Percentiles rank a stretch among this genome's conserved stretches.
Conservation (phyloP, 1,140 invertebrate genomes). For the Dolichoris vasculosae region DNA sequence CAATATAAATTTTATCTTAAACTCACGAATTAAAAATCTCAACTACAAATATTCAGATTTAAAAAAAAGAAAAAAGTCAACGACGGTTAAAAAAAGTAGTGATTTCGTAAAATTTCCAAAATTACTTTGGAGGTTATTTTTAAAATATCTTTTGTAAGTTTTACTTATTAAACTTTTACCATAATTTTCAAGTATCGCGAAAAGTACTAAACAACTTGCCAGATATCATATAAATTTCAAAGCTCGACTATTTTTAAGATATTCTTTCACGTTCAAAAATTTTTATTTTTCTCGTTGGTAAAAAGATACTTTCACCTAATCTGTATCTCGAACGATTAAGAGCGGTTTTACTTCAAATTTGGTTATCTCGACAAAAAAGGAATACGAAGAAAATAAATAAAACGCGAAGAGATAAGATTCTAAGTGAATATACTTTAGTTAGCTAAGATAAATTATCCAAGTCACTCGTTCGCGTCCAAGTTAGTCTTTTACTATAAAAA, state of each 20-base stretch:
- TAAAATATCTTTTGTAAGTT: not conserved
- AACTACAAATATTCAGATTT: not conserved
- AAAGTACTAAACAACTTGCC: not conserved
- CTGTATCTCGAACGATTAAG: not conserved
- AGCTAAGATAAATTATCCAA: slow-evolving; percentile 15
- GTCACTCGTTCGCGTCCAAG: not conserved
- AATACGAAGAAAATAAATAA: not conserved
- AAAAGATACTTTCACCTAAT: not conserved
- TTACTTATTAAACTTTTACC: not conserved
- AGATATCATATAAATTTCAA: not conserved
- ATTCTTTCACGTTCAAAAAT: not conserved
- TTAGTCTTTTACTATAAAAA: not conserved
- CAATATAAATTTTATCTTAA: not conserved
- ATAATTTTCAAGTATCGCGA: not conserved
- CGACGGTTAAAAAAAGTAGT: not conserved
- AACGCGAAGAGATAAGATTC: not conserved
- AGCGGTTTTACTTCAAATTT: not conserved
- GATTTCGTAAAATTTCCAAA: not conserved
- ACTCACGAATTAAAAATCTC: not conserved
- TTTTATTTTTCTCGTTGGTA: not conserved
- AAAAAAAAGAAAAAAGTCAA: not conserved
- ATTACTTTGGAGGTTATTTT: not conserved
- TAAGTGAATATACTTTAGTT: not conserved
- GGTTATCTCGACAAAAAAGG: not conserved
- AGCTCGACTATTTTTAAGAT: not conserved